Percentiles rank a stretch among this genome's conserved stretches.
Conservation (phyloP, 2,797 vertebrate genomes). For the Tachyglossus aculeatus region DNA sequence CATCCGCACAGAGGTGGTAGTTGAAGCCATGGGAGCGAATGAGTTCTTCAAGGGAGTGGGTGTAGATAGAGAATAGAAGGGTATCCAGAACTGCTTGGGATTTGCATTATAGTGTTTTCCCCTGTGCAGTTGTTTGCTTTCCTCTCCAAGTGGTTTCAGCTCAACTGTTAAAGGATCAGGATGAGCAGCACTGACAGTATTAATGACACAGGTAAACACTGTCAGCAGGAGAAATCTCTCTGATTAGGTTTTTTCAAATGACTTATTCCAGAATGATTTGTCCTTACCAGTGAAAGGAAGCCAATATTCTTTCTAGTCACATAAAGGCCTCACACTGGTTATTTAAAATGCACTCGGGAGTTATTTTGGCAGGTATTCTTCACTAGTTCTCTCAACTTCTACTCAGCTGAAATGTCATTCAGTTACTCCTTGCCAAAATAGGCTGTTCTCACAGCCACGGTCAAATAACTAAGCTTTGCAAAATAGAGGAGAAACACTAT, state of each 20-base stretch:
- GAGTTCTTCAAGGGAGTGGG: no score
- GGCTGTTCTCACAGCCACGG: conserved; percentile 18
- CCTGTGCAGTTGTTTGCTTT: conserved; percentile 7
- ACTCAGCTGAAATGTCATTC: conserved; percentile 16
- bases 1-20: no score
- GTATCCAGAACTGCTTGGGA: no score
- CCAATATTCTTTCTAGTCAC: conserved; percentile 8
- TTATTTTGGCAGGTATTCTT: conserved; percentile 14
- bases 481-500: conserved; percentile 3
- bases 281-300: conserved; percentile 14
- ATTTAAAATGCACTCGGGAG: no score
- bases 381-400: conserved; percentile 9
- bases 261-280: conserved; percentile 15
- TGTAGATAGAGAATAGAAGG: no score
- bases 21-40: no score
- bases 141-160: background rate
- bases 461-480: conserved; percentile 14
- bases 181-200: conserved; percentile 26
- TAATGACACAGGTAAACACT: conserved; percentile 36
- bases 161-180: conserved; percentile 40
- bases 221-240: conserved; percentile 29
- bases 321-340: background rate
- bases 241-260: background rate
- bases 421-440: conserved; percentile 20
- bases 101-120: conserved; percentile 31